phyloP scores from a whole-genome alignment of 2,888 invertebrate species.

The Agrenia bidenticulata region DNA sequence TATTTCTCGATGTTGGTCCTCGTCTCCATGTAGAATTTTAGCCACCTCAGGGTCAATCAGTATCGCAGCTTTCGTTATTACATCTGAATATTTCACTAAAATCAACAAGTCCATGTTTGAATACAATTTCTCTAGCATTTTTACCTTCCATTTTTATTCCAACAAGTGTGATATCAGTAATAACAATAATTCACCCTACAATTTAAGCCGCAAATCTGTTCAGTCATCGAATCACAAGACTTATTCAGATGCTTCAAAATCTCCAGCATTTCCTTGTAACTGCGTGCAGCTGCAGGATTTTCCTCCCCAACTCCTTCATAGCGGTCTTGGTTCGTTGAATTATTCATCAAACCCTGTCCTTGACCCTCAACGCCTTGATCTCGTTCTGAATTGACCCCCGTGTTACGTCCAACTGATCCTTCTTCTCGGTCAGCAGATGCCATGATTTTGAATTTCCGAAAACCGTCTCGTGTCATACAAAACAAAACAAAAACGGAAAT shows the following conservation, averaged over 20 bases:
- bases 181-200: constrained; percentile 17
- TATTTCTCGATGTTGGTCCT: not conserved
- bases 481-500: too few relatives aligned
- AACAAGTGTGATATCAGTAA: too few relatives aligned
- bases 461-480: too few relatives aligned
- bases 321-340: too few relatives aligned
- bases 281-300: not conserved
- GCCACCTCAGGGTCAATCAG: constrained; percentile 11
- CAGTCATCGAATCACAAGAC: constrained; percentile 14
- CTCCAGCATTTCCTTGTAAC: constrained; percentile 32
- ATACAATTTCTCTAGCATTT: not conserved
- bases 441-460: too few relatives aligned
- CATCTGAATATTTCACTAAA: constrained; percentile 10
- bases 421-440: too few relatives aligned
- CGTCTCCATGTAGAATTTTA: not conserved
- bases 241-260: constrained; percentile 15
- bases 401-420: too few relatives aligned
- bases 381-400: too few relatives aligned
- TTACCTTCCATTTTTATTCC: not conserved
- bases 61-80: not conserved
- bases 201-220: constrained; percentile 19
- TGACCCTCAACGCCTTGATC: too few relatives aligned
- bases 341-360: too few relatives aligned
- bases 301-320: too few relatives aligned
- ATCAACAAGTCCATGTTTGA: constrained; percentile 15